A percentile compares a stretch with the other conserved stretches of the same genome.
Evolutionary conservation across 2,113 vertebrate species (phyloP).

Genomic region (Redunca redunca): DNA sequence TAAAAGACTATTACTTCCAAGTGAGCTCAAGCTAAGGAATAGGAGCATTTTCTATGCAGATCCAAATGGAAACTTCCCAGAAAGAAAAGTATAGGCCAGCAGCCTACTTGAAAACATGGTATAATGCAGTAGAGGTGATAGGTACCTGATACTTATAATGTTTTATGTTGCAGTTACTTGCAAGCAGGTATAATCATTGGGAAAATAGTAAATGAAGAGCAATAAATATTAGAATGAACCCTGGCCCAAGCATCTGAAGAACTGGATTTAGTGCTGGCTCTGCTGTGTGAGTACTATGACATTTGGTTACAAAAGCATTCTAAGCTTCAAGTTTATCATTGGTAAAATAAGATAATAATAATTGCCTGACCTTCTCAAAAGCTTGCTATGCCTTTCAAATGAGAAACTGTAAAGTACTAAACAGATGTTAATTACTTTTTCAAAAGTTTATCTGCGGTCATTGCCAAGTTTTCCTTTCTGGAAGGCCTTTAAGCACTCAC

Average conservation of each 20-base stretch:
- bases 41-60: not conserved
- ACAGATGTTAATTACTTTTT: constrained; percentile 66
- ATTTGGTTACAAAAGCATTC: not conserved
- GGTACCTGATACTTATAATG: not conserved
- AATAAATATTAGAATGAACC: not conserved
- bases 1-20: constrained; percentile 19
- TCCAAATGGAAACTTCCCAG: not conserved
- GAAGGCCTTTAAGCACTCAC: not conserved
- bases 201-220: constrained; percentile 7
- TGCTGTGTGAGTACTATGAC: not conserved
- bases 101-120: not conserved
- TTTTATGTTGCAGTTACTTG: not conserved
- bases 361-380: constrained; percentile 45
- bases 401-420: constrained; percentile 53
- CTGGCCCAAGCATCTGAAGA: not conserved
- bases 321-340: constrained; percentile 36
- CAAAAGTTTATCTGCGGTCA: constrained; percentile 59
- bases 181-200: not conserved
- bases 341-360: constrained; percentile 57
- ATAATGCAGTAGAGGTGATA: not conserved
- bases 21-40: not conserved
- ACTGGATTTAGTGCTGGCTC: not conserved
- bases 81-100: not conserved
- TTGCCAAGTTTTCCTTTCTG: constrained; percentile 47
- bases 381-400: constrained; percentile 33